Evolutionary conservation across 2,888 invertebrate genomes (phyloP).

Genomic region (Drosophila hamatofila): DNA sequence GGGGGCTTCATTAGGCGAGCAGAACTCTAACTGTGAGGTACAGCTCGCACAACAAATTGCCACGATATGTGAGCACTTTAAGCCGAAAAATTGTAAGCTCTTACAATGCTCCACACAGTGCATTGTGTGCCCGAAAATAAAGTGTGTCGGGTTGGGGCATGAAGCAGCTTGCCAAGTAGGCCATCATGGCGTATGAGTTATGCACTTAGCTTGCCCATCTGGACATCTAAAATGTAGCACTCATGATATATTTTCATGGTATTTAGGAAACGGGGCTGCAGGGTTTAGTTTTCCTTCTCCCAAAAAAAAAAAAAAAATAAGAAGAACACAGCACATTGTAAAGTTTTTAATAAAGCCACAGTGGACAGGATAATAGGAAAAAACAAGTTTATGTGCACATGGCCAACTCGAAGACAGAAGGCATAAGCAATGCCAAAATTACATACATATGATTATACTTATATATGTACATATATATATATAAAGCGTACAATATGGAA

Average conservation of each 20-base stretch:
- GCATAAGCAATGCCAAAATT: constrained; percentile 41
- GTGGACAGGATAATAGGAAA: constrained; percentile 52
- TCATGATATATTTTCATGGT: constrained; percentile 29
- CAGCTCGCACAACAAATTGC: constrained; percentile 9
- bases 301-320: constrained; percentile 11
- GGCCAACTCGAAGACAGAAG: constrained; percentile 29
- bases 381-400: constrained; percentile 42
- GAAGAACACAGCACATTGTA: constrained; percentile 53
- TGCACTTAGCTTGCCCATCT: constrained; percentile 41
- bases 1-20: constrained; percentile 29
- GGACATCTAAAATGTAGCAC: constrained; percentile 45
- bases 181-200: constrained; percentile 54
- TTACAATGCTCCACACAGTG: not conserved
- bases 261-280: not conserved
- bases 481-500: constrained; percentile 29
- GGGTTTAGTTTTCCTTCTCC: constrained; percentile 7
- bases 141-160: not conserved
- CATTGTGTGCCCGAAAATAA: constrained; percentile 24
- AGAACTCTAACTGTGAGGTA: not conserved
- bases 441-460: not conserved
- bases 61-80: constrained; percentile 47
- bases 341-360: constrained; percentile 77
- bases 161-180: constrained; percentile 46
- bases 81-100: constrained; percentile 15
- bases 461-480: constrained; percentile 16